Conservation (phyloP, 2,888 invertebrate species). For the Caenorhabditis becei region DNA sequence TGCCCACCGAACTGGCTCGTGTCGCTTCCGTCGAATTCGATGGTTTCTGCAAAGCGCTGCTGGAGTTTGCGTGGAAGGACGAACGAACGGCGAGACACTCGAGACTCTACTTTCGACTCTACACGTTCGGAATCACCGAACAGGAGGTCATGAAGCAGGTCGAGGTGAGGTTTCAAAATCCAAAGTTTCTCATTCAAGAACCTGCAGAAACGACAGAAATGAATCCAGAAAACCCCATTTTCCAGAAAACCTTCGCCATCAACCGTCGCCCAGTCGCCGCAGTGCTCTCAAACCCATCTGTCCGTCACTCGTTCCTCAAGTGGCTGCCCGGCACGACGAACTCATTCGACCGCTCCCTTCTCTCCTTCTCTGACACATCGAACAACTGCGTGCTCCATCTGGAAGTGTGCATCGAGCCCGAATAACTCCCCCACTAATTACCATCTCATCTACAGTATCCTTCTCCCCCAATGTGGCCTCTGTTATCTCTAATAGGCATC, state of each 20-base stretch:
- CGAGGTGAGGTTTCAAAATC: slow-evolving; percentile 19
- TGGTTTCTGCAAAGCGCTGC: slow-evolving; percentile 37
- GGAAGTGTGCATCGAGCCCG: slow-evolving; percentile 47
- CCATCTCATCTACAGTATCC: slow-evolving; percentile 1
- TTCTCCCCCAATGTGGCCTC: not conserved
- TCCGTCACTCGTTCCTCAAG: slow-evolving; percentile 29
- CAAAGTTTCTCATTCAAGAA: not conserved
- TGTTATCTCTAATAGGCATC: slow-evolving; percentile 11
- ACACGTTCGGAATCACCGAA: slow-evolving; percentile 46
- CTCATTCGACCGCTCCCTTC: slow-evolving; percentile 31
- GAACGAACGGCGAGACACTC: slow-evolving; percentile 41
- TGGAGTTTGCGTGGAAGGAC: slow-evolving; percentile 52
- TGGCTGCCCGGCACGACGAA: slow-evolving; percentile 31
- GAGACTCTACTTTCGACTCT: slow-evolving; percentile 39
- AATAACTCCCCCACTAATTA: slow-evolving; percentile 20
- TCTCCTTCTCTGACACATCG: slow-evolving; percentile 33
- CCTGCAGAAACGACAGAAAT: too few species aligned
- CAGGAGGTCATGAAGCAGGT: slow-evolving; percentile 35
- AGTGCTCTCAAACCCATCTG: slow-evolving; percentile 14
- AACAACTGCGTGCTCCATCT: slow-evolving; percentile 39
- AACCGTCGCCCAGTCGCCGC: slow-evolving; percentile 27
- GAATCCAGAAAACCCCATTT: not conserved
- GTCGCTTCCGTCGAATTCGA: slow-evolving; percentile 38
- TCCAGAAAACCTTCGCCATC: slow-evolving; percentile 32
- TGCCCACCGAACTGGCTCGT: slow-evolving; percentile 38